Base-by-base conservation (phyloP, 2,888 invertebrate species). In the Asteroscopus sphinx region DNA sequence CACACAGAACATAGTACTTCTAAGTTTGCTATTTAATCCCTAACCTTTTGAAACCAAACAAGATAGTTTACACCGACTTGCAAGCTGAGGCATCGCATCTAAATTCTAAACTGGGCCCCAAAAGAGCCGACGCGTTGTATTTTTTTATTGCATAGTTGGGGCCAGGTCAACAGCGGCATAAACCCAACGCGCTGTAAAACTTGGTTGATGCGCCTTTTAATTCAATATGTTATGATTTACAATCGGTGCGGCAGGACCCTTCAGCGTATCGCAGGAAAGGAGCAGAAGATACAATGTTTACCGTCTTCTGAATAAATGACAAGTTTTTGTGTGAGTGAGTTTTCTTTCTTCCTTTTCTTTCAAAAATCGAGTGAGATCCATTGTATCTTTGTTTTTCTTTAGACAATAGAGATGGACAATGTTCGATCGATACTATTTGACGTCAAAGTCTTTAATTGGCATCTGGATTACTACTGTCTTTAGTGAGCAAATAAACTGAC, bases 141-240 rank as follows among this genome's bases (percentile, higher is more conserved):
- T 71, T 67, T 67, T 73, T 68, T 72, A 73, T 73, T 45, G 69
- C 68, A 59, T 63, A 62, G 52, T 63, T 54, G 55, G 68, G 62
- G 51, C 47, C 47, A 76, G 73, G 73, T 65, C 65, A 68, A 71
- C 66, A 51, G 33, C 42, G 62, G 54, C 53, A 76, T 76, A 68
- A 73, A 73, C 62, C 36, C 53, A 44, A 53, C 71, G 61, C 45
- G 76, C 60, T 73, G 73, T 80, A 80, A 83, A 81, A 78, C 75
- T 71, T 60, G 69, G 72, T 81, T 73, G 73, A 71, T 78, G 66
- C 57, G 21, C 46, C 53, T 79, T 81, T 81, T 81, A 81, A 81
- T 81, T 81, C 78, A 83, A 91, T 89, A 88, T 88, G 58, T 68
- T 74, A 72, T 80, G 82, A 84, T 81, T 77, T 81, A 82, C 73